Evolutionary conservation across 1,140 invertebrate species (phyloP).

Genomic region (Megathymus violae): DNA sequence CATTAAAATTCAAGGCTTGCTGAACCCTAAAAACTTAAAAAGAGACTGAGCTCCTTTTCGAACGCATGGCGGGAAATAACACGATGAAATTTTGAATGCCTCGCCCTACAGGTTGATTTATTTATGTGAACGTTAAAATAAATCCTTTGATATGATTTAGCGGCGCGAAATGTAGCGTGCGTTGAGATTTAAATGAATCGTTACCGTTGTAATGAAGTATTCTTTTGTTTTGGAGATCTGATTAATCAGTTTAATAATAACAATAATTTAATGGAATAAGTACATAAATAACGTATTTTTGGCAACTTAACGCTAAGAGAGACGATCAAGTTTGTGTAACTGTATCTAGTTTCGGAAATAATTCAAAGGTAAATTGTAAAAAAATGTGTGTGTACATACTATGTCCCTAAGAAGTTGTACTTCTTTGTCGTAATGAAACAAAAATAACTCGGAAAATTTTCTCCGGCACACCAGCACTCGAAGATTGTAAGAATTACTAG

Average conservation of each 20-base stretch:
- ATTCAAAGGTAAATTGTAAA: no score
- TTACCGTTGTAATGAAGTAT: conserved; percentile 29
- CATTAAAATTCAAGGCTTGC: not conserved
- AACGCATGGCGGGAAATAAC: conserved; percentile 18
- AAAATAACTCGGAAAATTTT: no score
- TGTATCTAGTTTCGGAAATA: no score
- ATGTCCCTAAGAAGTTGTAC: no score
- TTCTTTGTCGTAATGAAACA: no score
- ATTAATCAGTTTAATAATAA: not conserved
- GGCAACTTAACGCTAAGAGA: no score
- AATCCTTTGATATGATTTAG: conserved; percentile 31
- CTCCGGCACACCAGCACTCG: no score
- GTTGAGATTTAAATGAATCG: conserved; percentile 22
- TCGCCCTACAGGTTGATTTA: conserved; percentile 29
- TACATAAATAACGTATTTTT: no score
- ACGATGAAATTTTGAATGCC: conserved; percentile 30
- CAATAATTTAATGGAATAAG: no score
- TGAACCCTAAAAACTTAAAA: conserved; percentile 20
- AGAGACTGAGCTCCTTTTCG: conserved; percentile 8
- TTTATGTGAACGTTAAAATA: conserved; percentile 28
- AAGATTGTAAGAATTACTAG: no score
- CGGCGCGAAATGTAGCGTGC: conserved; percentile 29
- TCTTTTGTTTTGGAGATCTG: conserved; percentile 3
- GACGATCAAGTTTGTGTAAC: no score
- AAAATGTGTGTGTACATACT: no score